Conservation (phyloP, 2,113 vertebrate genomes). For the Sylvilagus bachmani region DNA sequence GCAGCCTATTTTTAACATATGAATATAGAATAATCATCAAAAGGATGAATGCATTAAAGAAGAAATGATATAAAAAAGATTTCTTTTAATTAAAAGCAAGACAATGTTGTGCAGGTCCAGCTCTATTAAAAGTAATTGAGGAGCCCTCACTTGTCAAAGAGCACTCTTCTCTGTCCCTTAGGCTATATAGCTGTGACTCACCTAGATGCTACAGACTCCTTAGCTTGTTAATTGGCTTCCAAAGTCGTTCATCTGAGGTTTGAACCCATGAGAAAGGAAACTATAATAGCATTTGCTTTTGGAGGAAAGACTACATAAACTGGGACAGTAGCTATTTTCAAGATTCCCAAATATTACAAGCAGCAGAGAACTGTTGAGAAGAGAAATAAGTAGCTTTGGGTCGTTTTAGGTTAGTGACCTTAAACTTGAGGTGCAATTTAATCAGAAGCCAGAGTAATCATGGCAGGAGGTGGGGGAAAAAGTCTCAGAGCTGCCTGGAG, state of each 20-base stretch:
- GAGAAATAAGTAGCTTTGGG: slow-evolving; percentile 72
- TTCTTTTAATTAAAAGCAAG: slow-evolving; percentile 61
- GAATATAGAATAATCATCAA: neutral
- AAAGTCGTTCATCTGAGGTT: slow-evolving; percentile 74
- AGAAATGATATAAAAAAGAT: slow-evolving; percentile 26
- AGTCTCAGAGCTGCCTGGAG: slow-evolving; percentile 65
- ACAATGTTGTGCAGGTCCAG: neutral
- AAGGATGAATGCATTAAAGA: slow-evolving; percentile 47
- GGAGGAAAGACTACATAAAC: slow-evolving; percentile 69
- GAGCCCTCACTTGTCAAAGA: slow-evolving; percentile 13
- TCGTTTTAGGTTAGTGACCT: slow-evolving; percentile 83
- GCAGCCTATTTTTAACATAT: slow-evolving; percentile 44
- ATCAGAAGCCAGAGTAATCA: slow-evolving; percentile 79
- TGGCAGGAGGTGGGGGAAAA: slow-evolving; percentile 77
- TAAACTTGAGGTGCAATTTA: slow-evolving; percentile 77
- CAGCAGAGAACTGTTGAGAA: slow-evolving; percentile 55
- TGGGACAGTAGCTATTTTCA: slow-evolving; percentile 73
- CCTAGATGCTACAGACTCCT: slow-evolving; percentile 53
- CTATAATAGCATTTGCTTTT: slow-evolving; percentile 74
- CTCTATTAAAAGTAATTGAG: slow-evolving; percentile 54
- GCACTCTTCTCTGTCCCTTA: slow-evolving; percentile 63
- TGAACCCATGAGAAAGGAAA: slow-evolving; percentile 57
- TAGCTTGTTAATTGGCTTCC: slow-evolving; percentile 70
- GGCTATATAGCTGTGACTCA: slow-evolving; percentile 58
- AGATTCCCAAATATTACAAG: slow-evolving; percentile 72